Base-by-base conservation (phyloP, 2,888 invertebrate genomes). In the Tachina lurida region DNA sequence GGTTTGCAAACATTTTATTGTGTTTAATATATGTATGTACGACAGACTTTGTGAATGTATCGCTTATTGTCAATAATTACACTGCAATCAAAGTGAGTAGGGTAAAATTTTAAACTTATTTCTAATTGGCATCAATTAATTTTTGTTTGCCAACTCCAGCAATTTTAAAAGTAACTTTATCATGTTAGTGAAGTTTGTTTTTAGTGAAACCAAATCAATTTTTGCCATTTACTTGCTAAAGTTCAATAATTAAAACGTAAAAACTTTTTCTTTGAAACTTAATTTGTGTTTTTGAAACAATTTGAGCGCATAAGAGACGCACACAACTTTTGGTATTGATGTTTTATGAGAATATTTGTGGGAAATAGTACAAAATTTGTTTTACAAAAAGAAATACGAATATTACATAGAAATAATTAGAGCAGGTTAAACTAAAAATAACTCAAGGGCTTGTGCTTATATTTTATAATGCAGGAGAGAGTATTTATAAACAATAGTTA, bases 311-410 rank as follows among this genome's bases (percentile, higher is more conserved):
- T 31, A 7, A 45, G 17, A 7, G 17, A 3, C 12, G 43, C 10
- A 49, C 10, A 43, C n/a, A 63, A 75, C 56, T 67, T 76, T 43
- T 54, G 3, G 39, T 67, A 58, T 67, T 19, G 3, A 45, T 17
- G 31, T 41, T 76, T 41, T 47, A 58, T 67, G 39, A 47, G 56
- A 67, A 58, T 67, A 67, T 67, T 41, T 67, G 67, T 47, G 52
- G 63, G 52, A 22, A 54, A 43, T 13, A 39, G 10, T 17, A 19
- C 19, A 39, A 60, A 39, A 9, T 41, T 60, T 39, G 1, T 3
- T 13, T 5, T 12, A 54, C 19, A 17, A 19, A 54, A 10, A 19
- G 19, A 3, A 54, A n/a, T n/a, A n/a, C n/a, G n/a, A n/a, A 54
- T 19, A 9, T 19, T 10, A 54, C 19, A 54, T 22, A 56, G 7